Evolutionary conservation across 2,113 vertebrate species (phyloP), one percentile per base, ranked within the genome.

Genomic region (Canis aureus): DNA sequence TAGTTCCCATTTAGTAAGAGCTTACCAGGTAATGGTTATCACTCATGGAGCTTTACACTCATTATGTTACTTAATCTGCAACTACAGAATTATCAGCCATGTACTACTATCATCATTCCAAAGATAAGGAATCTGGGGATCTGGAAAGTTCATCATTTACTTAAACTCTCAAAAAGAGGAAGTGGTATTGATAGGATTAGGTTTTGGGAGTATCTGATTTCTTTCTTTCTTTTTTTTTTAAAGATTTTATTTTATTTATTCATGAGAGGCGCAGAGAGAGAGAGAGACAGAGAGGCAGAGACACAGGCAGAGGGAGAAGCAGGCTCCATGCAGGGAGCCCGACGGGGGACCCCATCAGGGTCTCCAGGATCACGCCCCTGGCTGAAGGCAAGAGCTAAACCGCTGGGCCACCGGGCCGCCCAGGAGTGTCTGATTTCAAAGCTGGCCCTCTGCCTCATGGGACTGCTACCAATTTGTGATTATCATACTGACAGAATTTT

Each of bases 401-500:
- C 43, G 43, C 43, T 43, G 43, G 43, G 43, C 43, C 43, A 43
- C 43, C 43, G 6, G 43, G 43, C 43, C 43, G 43, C 43, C 43
- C 69, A 76, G 59, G 29, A 38, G 20, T 22, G 35, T 71, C 51
- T 79, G 29, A 86, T 66, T 73, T 66, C 22, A 17, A 79, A 93
- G 57, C 71, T 49, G 11, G 22, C 12, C 49, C 19, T 82, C 55
- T 62, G n/a, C 57, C 49, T 69, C 5, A 60, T 64, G 19, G 4
- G 55, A 55, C 38, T 25, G 16, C 27, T 59, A 23, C 32, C 57
- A 12, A 19, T 79, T 15, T 20, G 5, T 59, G n/a, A 25, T 96
- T 20, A 87, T 49, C 22, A 73, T 5, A 69, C 49, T 43, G 49
- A 32, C 35, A 60, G 89, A 74, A 95, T 76, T 95, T 96, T 89